Evolutionary conservation across 1,140 invertebrate genomes (phyloP), one percentile per base, ranked within the genome.

Genomic region (Brevipalpus yothersi): DNA sequence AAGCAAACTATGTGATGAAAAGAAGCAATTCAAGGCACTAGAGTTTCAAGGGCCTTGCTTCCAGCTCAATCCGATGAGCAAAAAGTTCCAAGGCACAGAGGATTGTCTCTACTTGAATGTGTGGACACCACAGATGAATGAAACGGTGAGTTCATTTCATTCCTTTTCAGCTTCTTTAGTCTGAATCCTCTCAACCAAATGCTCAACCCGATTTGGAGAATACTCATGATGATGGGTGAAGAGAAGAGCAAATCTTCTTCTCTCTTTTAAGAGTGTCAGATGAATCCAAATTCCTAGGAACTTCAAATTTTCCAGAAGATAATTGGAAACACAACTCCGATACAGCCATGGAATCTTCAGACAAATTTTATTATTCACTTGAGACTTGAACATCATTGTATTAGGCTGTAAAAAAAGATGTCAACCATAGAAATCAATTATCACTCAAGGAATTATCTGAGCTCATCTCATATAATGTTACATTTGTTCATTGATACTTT

Each of bases 81-180:
- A 65, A 51, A 15, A 63, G 8, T 63, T 59, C 39, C 54, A 63
- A 56, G 63, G 63, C 5, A 61, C 89, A 66, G 91, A 96, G 73
- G 90, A 95, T 69, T 95, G 91, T 66, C 77, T 95, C 0, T 95
- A 92, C 68, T 75, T 95, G 43, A 95, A 96, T 68, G 78, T 96
- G 43, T 95, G 83, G 72, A 82, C 86, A 31, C 91, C 91, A 39
- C 79, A 59, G 17, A 39, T 65, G 8, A 63, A 63, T 41, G 41
- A 49, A 0, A n/a, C 40, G 53, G 64, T 65, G 56, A 60, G 62
- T 62, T 31, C 54, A 12, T 40, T 43, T n/a, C 54, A 53, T 54
- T 21, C 2, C 9, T 60, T 15, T 41, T 42, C 7, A 43, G 8
- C 19, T 51, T 49, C 12, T 11, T 58, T 41, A 42, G 15, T 23